Evolutionary conservation across 2,888 invertebrate species (phyloP), one percentile per base, ranked within the genome.

Genomic region (Xestia ashworthii): DNA sequence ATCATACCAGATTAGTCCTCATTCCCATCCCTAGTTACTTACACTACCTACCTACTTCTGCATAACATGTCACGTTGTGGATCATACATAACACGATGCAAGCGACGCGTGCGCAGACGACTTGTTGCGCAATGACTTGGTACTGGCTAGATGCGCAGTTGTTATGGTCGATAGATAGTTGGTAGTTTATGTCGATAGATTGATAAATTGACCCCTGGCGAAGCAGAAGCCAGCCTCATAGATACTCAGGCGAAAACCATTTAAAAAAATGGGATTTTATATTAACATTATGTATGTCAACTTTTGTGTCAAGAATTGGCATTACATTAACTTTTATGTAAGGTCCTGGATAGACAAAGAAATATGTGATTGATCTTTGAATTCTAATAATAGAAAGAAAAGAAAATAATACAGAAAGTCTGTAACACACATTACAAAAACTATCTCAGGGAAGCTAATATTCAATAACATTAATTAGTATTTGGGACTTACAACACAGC

Each of bases 31-130:
- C 67, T 81, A 74, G 44, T 69, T 64, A 68, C 44, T 9, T n/a
- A 32, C n/a, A 50, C 25, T 14, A 14, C 9, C 38, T 62, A 62
- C 62, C 38, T 38, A 50, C 74, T 74, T 68, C 48, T 66, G 53
- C 66, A 68, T 80, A 76, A 67, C 80, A 76, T 82, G 82, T 67
- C 80, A 62, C 77, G 32, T 55, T 71, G 44, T 46, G 32, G 55
- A 80, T 79, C 79, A 65, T 76, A 74, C 82, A 82, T 85, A 76
- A 71, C 80, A 32, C 72, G 69, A 60, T 65, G 44, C 46, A 53
- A 60, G 53, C 75, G 81, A 82, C 81, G 89, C 89, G 81, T 86
- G 85, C 84, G 83, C 80, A 74, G 78, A 82, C 64, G 73, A 82
- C 50, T 64, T 60, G 76, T 89, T 89, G 84, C 76, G 85, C 81